phyloP scores from a whole-genome alignment of 2,113 vertebrate species.

The Nothobranchius kuhntae region DNA sequence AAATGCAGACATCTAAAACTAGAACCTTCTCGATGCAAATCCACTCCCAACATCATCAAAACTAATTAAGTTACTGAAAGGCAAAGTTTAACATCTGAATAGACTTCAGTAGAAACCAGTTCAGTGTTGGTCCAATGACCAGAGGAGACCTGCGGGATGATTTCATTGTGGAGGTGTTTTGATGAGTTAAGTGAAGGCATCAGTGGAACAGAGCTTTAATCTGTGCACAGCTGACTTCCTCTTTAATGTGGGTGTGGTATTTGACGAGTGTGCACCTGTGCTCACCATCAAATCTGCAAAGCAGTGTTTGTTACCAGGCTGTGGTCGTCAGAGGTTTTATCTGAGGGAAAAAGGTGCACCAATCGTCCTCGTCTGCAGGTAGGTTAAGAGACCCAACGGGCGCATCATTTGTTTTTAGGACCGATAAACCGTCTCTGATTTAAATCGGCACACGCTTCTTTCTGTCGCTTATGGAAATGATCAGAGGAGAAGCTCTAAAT shows the following conservation, averaged over 20 bases:
- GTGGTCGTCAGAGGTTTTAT: background rate
- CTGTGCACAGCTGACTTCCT: constrained; percentile 12
- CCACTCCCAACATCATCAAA: too few relatives aligned
- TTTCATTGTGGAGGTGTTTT: constrained; percentile 2
- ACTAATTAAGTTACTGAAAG: too few relatives aligned
- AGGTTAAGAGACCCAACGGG: constrained; percentile 26
- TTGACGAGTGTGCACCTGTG: constrained; percentile 12
- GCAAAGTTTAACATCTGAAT: too few relatives aligned
- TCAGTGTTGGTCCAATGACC: too few relatives aligned
- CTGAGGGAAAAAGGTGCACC: too few relatives aligned
- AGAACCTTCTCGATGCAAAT: too few relatives aligned
- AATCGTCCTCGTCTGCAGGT: background rate
- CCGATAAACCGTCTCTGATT: too few relatives aligned
- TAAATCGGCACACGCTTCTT: too few relatives aligned
- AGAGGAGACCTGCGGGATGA: background rate
- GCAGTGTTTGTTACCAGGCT: background rate
- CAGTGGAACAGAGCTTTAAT: constrained; percentile 5
- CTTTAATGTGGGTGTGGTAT: constrained; percentile 21
- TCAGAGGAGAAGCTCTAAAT: too few relatives aligned
- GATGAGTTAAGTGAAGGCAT: constrained; percentile 1
- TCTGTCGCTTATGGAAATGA: too few relatives aligned
- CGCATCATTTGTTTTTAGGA: constrained; percentile 17
- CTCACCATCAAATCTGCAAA: constrained; percentile 11
- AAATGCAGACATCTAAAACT: too few relatives aligned
- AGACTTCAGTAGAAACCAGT: too few relatives aligned